phyloP scores from a whole-genome alignment of 2,797 vertebrate genomes.

The Enteromius afrohamiltoni region DNA sequence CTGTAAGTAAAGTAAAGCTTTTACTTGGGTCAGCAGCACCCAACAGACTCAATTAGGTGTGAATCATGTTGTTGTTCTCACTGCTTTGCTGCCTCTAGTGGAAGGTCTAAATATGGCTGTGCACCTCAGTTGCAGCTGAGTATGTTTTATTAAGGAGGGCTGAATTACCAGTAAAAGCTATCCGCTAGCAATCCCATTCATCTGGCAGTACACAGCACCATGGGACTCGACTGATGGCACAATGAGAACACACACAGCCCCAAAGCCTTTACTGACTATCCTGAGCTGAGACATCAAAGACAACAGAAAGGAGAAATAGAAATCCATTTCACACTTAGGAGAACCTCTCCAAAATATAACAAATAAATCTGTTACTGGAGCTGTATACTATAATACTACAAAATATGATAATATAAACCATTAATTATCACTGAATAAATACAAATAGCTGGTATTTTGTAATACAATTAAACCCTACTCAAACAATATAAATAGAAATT shows the following conservation, averaged over 20 bases:
- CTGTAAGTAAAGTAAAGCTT: neutral
- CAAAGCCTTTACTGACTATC: slow-evolving; percentile 1
- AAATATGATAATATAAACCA: neutral
- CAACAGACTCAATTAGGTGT: slow-evolving; percentile 3
- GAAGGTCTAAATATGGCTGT: neutral
- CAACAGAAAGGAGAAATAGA: neutral
- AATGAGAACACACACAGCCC: neutral
- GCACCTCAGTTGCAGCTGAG: neutral
- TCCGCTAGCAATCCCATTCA: neutral
- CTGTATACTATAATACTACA: neutral
- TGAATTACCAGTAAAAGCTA: neutral
- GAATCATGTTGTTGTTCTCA: neutral
- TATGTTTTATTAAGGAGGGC: neutral
- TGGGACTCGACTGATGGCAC: neutral
- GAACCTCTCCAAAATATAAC: neutral
- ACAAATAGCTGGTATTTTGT: neutral
- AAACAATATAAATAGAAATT: neutral
- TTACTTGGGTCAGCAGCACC: slow-evolving; percentile 7
- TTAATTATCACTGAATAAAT: too few relatives aligned
- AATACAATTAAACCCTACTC: too few relatives aligned
- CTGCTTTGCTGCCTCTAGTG: slow-evolving; percentile 19
- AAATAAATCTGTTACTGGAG: neutral
- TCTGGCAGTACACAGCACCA: neutral
- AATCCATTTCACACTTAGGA: neutral
- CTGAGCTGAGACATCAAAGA: slow-evolving; percentile 3